These are phyloP conservation scores for Tauraco erythrolophus DNA, from an alignment of 2,113 vertebrate genomes.

Conservation along the genomic window DNA sequence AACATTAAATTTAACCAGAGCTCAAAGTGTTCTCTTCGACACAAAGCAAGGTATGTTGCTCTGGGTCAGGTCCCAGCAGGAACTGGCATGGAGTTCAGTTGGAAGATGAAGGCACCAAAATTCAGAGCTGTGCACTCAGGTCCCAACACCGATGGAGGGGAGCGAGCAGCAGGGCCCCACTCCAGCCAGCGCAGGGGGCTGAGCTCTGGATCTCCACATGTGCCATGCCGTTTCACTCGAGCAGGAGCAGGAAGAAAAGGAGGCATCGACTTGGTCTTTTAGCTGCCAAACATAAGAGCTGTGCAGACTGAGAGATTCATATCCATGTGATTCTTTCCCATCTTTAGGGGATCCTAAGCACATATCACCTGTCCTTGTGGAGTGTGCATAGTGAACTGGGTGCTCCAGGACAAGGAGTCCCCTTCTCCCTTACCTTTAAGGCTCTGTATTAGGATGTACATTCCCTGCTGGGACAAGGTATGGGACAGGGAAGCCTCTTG, in stretches of 20 bases:
- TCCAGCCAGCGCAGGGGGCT: neutral
- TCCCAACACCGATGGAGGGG: fast-evolving
- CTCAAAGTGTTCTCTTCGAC: neutral
- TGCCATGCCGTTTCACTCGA: neutral
- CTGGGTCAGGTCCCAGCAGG: neutral
- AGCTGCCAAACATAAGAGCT: neutral
- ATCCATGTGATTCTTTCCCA: neutral
- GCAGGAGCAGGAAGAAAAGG: neutral
- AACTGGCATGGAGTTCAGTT: neutral
- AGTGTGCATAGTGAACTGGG: too few relatives aligned
- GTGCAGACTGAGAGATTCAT: neutral
- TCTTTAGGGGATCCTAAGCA: neutral
- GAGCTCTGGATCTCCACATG: fast-evolving
- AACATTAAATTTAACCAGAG: neutral
- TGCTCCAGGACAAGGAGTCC: neutral
- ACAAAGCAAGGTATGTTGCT: neutral
- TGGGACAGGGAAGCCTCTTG: neutral
- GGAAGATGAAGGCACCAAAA: neutral
- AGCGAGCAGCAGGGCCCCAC: fast-evolving
- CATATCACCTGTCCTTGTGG: fast-evolving
- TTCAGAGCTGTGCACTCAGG: neutral
- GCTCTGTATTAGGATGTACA: neutral
- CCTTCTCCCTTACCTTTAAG: neutral
- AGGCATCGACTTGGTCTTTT: neutral
- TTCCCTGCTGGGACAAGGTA: neutral